Evolutionary conservation across 2,888 invertebrate species (phyloP).

Genomic region (Andrena dorsata): DNA sequence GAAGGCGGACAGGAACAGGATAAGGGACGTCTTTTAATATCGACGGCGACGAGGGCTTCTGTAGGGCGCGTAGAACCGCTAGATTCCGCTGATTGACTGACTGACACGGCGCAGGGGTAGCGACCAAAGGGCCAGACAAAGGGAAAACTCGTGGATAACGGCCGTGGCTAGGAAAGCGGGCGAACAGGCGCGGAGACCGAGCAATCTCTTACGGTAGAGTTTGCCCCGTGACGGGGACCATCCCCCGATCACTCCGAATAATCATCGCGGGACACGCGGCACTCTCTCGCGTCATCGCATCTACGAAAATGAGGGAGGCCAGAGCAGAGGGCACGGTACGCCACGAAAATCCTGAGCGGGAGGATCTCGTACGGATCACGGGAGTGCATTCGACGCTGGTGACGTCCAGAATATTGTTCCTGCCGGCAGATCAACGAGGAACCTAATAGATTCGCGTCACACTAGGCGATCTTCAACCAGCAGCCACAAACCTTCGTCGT

Average conservation of each 20-base stretch:
- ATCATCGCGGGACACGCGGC: constrained; percentile 75
- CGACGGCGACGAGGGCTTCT: constrained; percentile 25
- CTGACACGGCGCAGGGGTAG: constrained; percentile 44
- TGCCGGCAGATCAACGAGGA: neutral
- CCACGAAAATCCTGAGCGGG: neutral
- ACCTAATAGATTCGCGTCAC: neutral
- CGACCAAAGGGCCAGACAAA: constrained; percentile 56
- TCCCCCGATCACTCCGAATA: constrained; percentile 82
- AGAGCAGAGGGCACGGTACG: constrained; percentile 18
- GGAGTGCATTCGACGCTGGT: neutral
- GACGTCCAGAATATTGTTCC: neutral
- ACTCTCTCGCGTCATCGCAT: constrained; percentile 75
- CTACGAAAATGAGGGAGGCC: constrained; percentile 66
- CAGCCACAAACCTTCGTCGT: neutral
- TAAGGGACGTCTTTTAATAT: constrained; percentile 58
- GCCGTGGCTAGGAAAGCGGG: constrained; percentile 52
- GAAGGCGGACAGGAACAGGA: constrained; percentile 2
- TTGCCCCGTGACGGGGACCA: constrained; percentile 72
- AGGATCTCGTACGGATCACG: neutral
- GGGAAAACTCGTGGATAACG: constrained; percentile 63
- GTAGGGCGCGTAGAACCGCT: constrained; percentile 44
- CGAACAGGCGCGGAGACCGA: constrained; percentile 59
- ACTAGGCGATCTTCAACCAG: neutral
- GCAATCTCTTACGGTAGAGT: constrained; percentile 82
- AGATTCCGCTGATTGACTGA: constrained; percentile 64